Percentiles rank a stretch among this genome's conserved stretches.
These are phyloP conservation scores for Tolypeutes matacus DNA, from an alignment of 2,797 vertebrate genomes.

Conservation along the genomic window DNA sequence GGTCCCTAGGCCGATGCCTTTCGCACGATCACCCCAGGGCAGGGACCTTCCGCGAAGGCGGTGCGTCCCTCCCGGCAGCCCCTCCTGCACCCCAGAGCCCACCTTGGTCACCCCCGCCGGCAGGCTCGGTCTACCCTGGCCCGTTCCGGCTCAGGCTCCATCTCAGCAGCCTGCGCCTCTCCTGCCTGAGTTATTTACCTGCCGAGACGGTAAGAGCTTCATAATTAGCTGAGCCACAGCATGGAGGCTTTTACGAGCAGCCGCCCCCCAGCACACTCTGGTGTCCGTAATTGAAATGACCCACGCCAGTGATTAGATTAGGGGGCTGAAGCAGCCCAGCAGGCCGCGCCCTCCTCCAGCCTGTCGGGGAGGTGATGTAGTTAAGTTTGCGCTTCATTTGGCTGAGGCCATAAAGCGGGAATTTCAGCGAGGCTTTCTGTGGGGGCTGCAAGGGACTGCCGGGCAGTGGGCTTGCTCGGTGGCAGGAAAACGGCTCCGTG, in stretches of 20 bases:
- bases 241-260: slow-evolving; percentile 63
- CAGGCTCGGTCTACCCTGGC: not conserved
- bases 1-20: not conserved
- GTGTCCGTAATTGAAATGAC: slow-evolving; percentile 84
- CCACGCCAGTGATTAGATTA: slow-evolving; percentile 83
- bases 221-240: slow-evolving; percentile 79
- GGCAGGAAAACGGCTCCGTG: not conserved
- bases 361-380: slow-evolving; percentile 74
- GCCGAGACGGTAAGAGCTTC: slow-evolving; percentile 74
- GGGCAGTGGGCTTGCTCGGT: not conserved
- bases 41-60: not conserved
- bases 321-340: slow-evolving; percentile 71
- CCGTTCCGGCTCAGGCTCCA: not conserved
- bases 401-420: slow-evolving; percentile 74
- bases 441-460: slow-evolving; percentile 45
- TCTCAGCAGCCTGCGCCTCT: slow-evolving; percentile 51
- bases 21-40: not conserved
- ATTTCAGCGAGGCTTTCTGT: slow-evolving; percentile 47
- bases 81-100: not conserved
- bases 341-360: not conserved
- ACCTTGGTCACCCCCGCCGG: not conserved
- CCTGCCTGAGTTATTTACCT: slow-evolving; percentile 82
- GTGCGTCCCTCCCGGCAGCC: not conserved
- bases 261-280: slow-evolving; percentile 66
- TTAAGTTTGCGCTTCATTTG: slow-evolving; percentile 82